phyloP scores from a whole-genome alignment of 2,888 invertebrate species.

The Oegoconia quadripuncta region DNA sequence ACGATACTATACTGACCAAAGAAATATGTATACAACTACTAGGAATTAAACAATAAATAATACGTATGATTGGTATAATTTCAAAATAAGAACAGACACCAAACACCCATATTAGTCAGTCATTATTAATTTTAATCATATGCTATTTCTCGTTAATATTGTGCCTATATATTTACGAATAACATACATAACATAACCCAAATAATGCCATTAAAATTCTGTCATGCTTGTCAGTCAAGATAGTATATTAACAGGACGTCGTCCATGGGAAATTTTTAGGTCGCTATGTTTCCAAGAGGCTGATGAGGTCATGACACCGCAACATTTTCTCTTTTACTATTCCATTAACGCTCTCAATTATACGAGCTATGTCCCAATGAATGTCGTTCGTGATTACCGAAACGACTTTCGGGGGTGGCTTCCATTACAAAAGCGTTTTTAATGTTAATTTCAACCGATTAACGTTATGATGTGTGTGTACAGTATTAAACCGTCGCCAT shows the following conservation, averaged over 20 bases:
- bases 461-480: slow-evolving; percentile 14
- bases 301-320: slow-evolving; percentile 18
- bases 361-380: slow-evolving; percentile 36
- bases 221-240: no score
- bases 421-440: slow-evolving; percentile 20
- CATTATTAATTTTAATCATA: no score
- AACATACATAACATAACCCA: background rate
- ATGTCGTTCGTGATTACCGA: slow-evolving; percentile 35
- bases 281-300: background rate
- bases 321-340: slow-evolving; percentile 35
- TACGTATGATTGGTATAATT: no score
- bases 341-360: slow-evolving; percentile 42
- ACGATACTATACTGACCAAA: no score
- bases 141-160: no score
- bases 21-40: no score
- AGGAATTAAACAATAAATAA: no score
- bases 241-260: no score
- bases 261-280: background rate
- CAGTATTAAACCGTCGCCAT: no score
- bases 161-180: no score
- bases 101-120: no score
- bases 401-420: slow-evolving; percentile 31
- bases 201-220: slow-evolving; percentile 1
- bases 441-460: slow-evolving; percentile 23
- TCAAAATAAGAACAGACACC: no score